Base-by-base conservation (phyloP, 2,888 invertebrate species). In the Temnothorax ravouxi region DNA sequence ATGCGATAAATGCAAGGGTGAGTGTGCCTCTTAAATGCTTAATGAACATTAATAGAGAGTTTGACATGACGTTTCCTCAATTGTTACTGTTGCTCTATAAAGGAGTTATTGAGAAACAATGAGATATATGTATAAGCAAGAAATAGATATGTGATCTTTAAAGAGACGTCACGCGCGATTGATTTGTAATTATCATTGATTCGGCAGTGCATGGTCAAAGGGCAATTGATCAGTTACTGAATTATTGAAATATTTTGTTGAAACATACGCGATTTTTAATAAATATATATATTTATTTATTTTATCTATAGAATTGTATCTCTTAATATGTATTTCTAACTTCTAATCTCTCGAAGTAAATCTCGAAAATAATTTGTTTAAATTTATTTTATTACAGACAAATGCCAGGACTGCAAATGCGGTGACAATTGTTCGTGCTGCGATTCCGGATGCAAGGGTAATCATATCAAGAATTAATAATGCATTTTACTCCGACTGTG, bases 1-100 rank as follows among this genome's bases (percentile, higher is more conserved):
- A 41, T 92, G 94, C 75, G 94, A 94, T 62, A 94, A 94, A 84
- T 94, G 94, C 92, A 93, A 92, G 86, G 93, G 94, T 94, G 87
- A 93, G 81, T 62, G 11, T 41, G 11, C 59, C 59, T 72, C 21
- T 56, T 52, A 74, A 61, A n/a, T 77, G 18, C 9, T 21, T 62
- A 50, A 67, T 79, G 6, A 0, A 21, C 21, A 34, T 59, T 80
- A 72, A 72, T 47, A 25, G 25, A 69, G 38, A 50, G 29, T 79
- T 79, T 52, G 13, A 29, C n/a, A 69, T 67, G 77, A 77, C 29
- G 29, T 69, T 77, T 77, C 69, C 77, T 77, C 77, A 54, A 77
- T 67, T 54, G 9, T 41, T 25, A n/a, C 29, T 67, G 15, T 3
- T 50, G 25, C 41, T 25, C 9, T 25, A 3, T 44, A 34, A 5